phyloP scores from a whole-genome alignment of 2,888 invertebrate species.

The Leptopterna dolabrata region DNA sequence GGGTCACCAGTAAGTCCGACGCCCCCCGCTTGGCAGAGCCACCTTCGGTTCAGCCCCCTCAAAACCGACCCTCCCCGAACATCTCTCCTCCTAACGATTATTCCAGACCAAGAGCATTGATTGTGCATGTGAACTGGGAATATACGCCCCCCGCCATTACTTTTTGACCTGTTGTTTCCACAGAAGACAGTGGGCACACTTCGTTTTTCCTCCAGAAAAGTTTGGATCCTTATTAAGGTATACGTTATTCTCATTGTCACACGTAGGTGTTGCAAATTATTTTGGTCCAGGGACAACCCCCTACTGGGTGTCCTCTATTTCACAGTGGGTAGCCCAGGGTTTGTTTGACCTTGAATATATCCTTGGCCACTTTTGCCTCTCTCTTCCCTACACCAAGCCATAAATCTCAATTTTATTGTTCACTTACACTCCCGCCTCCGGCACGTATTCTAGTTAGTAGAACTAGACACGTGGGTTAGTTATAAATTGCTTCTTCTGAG shows the following conservation, averaged over 20 bases:
- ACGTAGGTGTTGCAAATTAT: not conserved
- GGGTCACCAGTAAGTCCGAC: conserved; percentile 9
- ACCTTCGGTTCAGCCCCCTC: not conserved
- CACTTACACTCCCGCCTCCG: not conserved
- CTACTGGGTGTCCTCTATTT: not conserved
- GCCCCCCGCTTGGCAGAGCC: not conserved
- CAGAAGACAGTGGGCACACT: not conserved
- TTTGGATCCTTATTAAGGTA: conserved; percentile 20
- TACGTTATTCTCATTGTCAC: not conserved
- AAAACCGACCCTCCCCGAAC: conserved; percentile 35
- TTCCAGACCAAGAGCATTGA: conserved; percentile 49
- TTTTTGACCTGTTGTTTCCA: conserved; percentile 26
- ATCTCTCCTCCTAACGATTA: conserved; percentile 48
- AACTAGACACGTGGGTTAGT: not conserved
- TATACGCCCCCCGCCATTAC: not conserved
- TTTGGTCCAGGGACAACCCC: not conserved
- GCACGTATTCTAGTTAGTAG: not conserved
- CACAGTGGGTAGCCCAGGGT: conserved; percentile 41
- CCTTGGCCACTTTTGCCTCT: conserved; percentile 1
- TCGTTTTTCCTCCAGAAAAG: not conserved
- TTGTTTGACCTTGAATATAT: conserved; percentile 44
- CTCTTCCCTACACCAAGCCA: not conserved
- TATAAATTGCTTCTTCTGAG: not conserved
- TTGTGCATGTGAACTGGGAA: conserved; percentile 40
- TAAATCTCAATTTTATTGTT: not conserved